A percentile compares a stretch with the other conserved stretches of the same genome.
phyloP scores from a whole-genome alignment of 2,113 vertebrate species.

The Hemichromis elongatus region DNA sequence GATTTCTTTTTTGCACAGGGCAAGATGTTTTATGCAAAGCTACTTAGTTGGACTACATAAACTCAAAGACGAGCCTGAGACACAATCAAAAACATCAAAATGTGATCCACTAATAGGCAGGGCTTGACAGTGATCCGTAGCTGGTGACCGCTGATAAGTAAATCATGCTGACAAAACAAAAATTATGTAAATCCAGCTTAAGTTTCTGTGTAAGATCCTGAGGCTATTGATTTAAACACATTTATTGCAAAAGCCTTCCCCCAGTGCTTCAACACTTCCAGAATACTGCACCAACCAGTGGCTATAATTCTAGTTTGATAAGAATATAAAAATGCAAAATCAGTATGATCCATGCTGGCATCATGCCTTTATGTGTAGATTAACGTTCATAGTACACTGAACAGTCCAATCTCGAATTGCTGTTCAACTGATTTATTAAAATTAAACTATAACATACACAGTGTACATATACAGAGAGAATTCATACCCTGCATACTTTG shows the following conservation, averaged over 20 bases:
- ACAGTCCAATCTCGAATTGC: background rate
- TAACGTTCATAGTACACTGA: background rate
- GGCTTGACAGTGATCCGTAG: background rate
- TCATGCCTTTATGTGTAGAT: background rate
- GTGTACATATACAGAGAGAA: background rate
- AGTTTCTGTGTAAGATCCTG: background rate
- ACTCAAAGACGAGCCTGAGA: background rate
- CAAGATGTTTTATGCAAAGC: background rate
- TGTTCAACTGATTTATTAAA: background rate
- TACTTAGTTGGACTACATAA: background rate
- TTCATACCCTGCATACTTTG: background rate
- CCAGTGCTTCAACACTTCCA: background rate
- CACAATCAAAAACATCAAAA: background rate
- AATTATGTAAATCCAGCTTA: background rate
- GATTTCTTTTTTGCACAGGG: background rate
- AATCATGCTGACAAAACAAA: background rate
- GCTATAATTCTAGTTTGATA: background rate
- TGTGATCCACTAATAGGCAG: background rate
- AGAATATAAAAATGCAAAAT: background rate
- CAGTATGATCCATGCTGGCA: background rate
- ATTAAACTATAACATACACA: background rate
- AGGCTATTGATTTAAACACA: background rate
- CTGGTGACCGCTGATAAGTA: background rate
- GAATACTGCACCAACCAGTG: background rate
- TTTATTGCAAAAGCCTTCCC: background rate